Evolutionary conservation across 2,797 vertebrate genomes (phyloP).

Genomic region (Siniperca scherzeri): DNA sequence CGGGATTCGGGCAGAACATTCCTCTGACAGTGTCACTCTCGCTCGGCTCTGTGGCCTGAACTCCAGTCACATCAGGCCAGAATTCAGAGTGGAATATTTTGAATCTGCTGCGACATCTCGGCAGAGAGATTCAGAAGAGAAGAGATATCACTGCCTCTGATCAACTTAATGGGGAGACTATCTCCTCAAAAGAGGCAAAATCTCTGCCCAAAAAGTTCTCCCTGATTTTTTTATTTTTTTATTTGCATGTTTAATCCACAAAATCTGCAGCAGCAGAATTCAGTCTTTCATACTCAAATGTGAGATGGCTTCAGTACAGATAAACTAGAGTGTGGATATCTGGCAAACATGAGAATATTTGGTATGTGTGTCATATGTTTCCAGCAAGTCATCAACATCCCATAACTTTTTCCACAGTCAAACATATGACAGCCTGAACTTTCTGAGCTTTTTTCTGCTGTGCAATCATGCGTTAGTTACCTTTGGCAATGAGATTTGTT

Average conservation of each 20-base stretch:
- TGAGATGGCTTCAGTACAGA: neutral
- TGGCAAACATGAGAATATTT: slow-evolving; percentile 20
- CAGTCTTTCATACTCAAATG: slow-evolving; percentile 7
- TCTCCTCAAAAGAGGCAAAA: slow-evolving; percentile 25
- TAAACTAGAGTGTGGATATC: neutral
- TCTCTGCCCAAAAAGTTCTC: slow-evolving; percentile 33
- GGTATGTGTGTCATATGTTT: slow-evolving; percentile 24
- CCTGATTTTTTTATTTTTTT: slow-evolving; percentile 17
- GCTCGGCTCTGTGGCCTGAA: slow-evolving; percentile 51
- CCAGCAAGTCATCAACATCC: slow-evolving; percentile 24
- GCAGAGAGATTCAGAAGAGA: slow-evolving; percentile 41
- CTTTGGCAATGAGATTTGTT: slow-evolving; percentile 49
- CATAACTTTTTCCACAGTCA: slow-evolving; percentile 37
- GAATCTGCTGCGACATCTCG: slow-evolving; percentile 61
- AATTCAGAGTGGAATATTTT: slow-evolving; percentile 60
- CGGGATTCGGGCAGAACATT: slow-evolving; percentile 72
- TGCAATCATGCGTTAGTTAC: slow-evolving; percentile 43
- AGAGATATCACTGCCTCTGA: slow-evolving; percentile 58
- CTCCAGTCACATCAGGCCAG: slow-evolving; percentile 68
- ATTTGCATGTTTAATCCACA: slow-evolving; percentile 15
- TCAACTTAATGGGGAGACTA: slow-evolving; percentile 65
- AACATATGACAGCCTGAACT: slow-evolving; percentile 40
- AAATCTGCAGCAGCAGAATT: slow-evolving; percentile 27
- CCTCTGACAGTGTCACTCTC: slow-evolving; percentile 74
- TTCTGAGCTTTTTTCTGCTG: slow-evolving; percentile 49